Base-by-base conservation (phyloP, 2,888 invertebrate species). In the Caenorhabditis macrosperma region DNA sequence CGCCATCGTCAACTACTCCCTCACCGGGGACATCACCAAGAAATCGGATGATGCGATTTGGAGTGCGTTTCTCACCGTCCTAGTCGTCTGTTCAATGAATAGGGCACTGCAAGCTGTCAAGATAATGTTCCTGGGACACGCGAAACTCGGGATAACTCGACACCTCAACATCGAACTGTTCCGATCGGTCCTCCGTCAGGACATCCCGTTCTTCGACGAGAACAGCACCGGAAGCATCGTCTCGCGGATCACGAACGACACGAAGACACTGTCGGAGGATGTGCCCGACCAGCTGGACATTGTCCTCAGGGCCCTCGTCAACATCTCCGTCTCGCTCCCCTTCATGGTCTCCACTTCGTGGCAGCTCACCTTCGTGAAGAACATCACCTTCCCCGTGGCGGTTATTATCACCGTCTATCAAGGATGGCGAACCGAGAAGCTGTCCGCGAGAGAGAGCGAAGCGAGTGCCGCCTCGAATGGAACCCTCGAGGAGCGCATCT, bases 181-280 rank as follows among this genome's bases (percentile, higher is more conserved):
- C 82, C 30, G 78, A 15, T 85, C 91, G 5, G 78, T 91, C 30
- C 81, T 90, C 17, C 77, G 81, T 12, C 91, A 91, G 72, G 91
- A 91, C 67, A 89, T 91, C 22, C 90, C 88, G 10, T 91, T 91
- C 82, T 91, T 90, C 78, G 91, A 91, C 76, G 83, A 81, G 12
- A 85, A 85, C 41, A 88, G 88, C 67, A 91, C 91, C 9, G 91
- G 77, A 20, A 72, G 74, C 26, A 44, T 78, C 24, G 74, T 78
- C 72, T 72, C 72, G 10, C 20, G 78, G 44, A 78, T 78, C 12
- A 74, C 78, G 7, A 67, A 78, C 20, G 78, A 78, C 35, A 60
- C 55, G 10, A 68, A 74, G 20, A 67, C 78, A 4, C 72, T 78
- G 9, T 78, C 78, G 4, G 63, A 74, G 20, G 68, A 67, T 6